phyloP scores from a whole-genome alignment of 2,888 invertebrate species.

The Dryocosmus kuriphilus region DNA sequence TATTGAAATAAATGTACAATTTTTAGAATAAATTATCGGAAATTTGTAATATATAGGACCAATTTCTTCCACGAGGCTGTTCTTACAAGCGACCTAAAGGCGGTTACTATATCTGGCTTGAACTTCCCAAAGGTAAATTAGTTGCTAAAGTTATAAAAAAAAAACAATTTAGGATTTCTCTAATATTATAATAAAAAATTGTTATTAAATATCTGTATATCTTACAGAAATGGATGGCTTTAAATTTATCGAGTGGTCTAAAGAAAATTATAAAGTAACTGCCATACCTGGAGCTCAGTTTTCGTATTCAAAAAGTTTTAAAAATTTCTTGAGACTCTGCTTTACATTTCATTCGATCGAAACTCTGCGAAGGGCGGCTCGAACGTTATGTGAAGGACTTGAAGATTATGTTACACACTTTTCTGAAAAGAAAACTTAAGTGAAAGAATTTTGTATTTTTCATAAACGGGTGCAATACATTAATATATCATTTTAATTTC shows the following conservation, averaged over 20 bases:
- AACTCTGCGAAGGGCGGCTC: constrained; percentile 72
- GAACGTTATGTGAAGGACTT: constrained; percentile 75
- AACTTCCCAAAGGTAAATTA: constrained; percentile 76
- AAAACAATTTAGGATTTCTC: background rate
- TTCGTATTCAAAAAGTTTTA: constrained; percentile 71
- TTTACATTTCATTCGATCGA: constrained; percentile 78
- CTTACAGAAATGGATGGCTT: constrained; percentile 69
- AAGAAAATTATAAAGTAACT: constrained; percentile 76
- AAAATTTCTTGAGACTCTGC: constrained; percentile 78
- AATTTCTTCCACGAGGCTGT: constrained; percentile 77
- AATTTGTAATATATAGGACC: constrained; percentile 75
- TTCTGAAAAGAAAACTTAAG: background rate
- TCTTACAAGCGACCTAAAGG: constrained; percentile 78
- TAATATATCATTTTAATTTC: no score
- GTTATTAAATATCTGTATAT: background rate
- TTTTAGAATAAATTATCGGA: constrained; percentile 77
- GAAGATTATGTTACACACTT: constrained; percentile 64
- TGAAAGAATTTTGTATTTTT: background rate
- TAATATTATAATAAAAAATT: background rate
- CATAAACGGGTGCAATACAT: no score
- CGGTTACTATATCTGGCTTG: constrained; percentile 83
- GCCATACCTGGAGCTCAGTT: constrained; percentile 78
- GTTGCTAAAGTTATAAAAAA: background rate
- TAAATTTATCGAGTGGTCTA: constrained; percentile 76
- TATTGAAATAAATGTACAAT: constrained; percentile 28